Conservation (phyloP, 2,888 invertebrate genomes). For the Microctonus aethiopoides region DNA sequence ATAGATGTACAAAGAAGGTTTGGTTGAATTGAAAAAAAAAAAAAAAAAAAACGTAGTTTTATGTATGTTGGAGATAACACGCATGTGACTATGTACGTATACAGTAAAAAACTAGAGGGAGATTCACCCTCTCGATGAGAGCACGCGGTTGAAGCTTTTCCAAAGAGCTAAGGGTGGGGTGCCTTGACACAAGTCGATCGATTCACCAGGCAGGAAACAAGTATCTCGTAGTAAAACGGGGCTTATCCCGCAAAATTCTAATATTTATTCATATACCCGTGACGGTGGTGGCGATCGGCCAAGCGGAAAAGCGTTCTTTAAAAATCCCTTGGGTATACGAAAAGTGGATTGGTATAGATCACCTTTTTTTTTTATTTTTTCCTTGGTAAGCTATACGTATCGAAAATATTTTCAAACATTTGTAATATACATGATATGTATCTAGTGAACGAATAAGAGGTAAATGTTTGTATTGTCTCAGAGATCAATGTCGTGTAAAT, state of each 20-base stretch:
- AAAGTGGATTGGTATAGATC: constrained; percentile 59
- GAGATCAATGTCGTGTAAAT: background rate
- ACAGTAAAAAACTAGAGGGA: constrained; percentile 4
- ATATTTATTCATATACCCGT: constrained; percentile 63
- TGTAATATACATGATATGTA: constrained; percentile 6
- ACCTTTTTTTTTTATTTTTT: constrained; percentile 52
- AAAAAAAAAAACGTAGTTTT: background rate
- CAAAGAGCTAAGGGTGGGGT: constrained; percentile 26
- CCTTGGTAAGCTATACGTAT: background rate
- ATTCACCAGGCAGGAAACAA: constrained; percentile 56
- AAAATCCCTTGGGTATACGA: constrained; percentile 55
- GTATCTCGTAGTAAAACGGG: constrained; percentile 62
- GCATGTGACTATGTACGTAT: background rate
- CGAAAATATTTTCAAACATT: background rate
- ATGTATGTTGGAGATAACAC: constrained; percentile 8
- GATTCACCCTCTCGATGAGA: constrained; percentile 31
- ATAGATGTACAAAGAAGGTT: constrained; percentile 21
- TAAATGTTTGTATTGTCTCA: background rate
- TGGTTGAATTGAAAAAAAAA: constrained; percentile 31
- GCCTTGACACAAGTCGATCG: constrained; percentile 49
- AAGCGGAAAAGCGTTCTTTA: constrained; percentile 61
- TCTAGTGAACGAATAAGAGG: background rate
- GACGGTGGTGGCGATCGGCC: constrained; percentile 50
- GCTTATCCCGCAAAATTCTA: constrained; percentile 63
- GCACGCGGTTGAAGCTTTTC: constrained; percentile 23